phyloP scores from a whole-genome alignment of 2,888 invertebrate species.

The Odontothrips loti region DNA sequence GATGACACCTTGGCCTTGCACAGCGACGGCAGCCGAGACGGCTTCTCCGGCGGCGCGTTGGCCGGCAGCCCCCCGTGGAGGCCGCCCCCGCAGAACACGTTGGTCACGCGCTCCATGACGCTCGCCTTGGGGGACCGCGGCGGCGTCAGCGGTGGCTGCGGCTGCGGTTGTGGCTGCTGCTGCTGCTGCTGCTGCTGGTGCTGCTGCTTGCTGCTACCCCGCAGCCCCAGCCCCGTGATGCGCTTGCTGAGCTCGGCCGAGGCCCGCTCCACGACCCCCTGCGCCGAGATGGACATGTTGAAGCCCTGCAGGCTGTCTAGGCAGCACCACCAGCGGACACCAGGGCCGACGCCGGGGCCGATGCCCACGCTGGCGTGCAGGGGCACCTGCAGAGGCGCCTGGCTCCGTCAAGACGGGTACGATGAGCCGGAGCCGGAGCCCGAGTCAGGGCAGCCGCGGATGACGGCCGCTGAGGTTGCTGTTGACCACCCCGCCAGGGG shows the following conservation, averaged over 20 bases:
- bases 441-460: not conserved
- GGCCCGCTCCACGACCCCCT: constrained; percentile 87
- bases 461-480: not conserved
- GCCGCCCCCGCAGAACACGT: constrained; percentile 70
- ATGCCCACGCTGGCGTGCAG: too few species aligned
- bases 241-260: constrained; percentile 85
- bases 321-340: constrained; percentile 20
- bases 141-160: constrained; percentile 34
- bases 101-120: constrained; percentile 84
- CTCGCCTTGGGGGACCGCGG: constrained; percentile 50
- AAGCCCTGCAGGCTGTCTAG: not conserved
- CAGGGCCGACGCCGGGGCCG: not conserved
- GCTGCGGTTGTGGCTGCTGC: constrained; percentile 41
- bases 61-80: constrained; percentile 46
- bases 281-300: constrained; percentile 70
- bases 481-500: not conserved
- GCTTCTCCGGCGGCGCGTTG: constrained; percentile 39
- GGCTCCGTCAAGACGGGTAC: not conserved
- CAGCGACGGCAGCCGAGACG: constrained; percentile 35
- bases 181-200: constrained; percentile 44
- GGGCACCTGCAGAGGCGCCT: not conserved
- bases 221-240: constrained; percentile 75
- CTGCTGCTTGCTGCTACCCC: constrained; percentile 52
- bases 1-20: constrained; percentile 40
- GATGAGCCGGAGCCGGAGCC: not conserved